These are phyloP conservation scores for Caenorhabditis remanei DNA, from an alignment of 1,140 invertebrate species.

Conservation along the genomic window DNA sequence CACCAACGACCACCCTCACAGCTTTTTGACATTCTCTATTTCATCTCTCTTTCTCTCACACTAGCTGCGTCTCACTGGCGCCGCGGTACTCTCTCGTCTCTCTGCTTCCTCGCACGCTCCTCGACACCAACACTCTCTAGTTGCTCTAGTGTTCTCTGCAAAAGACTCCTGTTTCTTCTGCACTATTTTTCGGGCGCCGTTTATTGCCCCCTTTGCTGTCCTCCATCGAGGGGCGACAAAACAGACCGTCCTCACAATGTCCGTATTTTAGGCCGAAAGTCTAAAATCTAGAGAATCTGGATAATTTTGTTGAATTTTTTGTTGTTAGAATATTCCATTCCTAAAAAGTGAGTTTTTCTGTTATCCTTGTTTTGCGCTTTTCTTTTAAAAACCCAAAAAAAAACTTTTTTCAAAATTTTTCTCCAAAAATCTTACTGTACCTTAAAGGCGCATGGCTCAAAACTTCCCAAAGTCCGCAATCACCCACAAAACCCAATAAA, in stretches of 20 bases:
- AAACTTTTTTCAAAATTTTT: too few species aligned
- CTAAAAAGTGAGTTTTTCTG: not conserved
- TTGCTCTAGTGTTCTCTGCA: conserved; percentile 20
- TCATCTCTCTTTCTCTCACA: not conserved
- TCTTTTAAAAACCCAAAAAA: too few species aligned
- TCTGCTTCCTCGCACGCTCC: not conserved
- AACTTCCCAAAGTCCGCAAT: not conserved
- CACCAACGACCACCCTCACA: not conserved
- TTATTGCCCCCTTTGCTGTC: conserved; percentile 15
- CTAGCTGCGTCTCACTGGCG: not conserved
- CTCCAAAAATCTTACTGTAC: not conserved
- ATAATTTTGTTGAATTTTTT: not conserved
- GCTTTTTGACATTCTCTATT: conserved; percentile 12
- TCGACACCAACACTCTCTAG: not conserved
- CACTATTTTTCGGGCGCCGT: not conserved
- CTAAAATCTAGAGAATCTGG: not conserved
- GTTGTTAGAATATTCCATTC: not conserved
- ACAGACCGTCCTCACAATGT: conserved; percentile 40
- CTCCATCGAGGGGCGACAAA: conserved; percentile 27
- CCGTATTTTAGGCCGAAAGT: conserved; percentile 39
- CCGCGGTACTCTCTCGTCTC: not conserved
- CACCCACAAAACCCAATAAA: not conserved
- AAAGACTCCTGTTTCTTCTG: not conserved
- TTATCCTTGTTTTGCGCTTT: too few species aligned
- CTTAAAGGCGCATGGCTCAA: not conserved